Evolutionary conservation across 2,113 vertebrate genomes (phyloP).

Genomic region (Orcinus orca): DNA sequence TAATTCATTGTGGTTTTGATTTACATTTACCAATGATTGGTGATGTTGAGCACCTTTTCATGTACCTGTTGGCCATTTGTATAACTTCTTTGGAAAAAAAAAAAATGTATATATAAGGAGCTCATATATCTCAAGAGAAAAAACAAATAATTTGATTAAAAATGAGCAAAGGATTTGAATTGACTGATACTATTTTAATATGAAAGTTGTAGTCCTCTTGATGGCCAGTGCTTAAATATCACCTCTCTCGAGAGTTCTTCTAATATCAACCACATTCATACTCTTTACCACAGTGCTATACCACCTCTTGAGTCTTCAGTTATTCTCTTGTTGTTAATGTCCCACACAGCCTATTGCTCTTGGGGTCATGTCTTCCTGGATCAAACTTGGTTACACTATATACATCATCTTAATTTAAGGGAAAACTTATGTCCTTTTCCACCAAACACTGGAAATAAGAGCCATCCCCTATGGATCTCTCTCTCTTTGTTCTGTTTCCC

Average conservation of each 20-base stretch:
- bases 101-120: background rate
- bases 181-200: background rate
- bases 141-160: background rate
- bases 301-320: background rate
- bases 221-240: background rate
- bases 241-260: background rate
- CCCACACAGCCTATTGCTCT: background rate
- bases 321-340: background rate
- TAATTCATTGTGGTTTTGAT: background rate
- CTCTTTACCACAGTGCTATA: background rate
- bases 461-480: fast-evolving
- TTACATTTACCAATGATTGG: background rate
- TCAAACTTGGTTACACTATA: background rate
- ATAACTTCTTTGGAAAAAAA: background rate
- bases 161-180: background rate
- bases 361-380: background rate
- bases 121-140: background rate
- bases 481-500: background rate
- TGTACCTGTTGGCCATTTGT: background rate
- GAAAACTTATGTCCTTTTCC: background rate
- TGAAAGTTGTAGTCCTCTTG: background rate
- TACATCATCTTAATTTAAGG: background rate
- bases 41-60: background rate
- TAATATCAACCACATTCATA: background rate
- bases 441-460: background rate